Conservation (phyloP, 2,888 invertebrate genomes). For the Chaitophorus viminalis region DNA sequence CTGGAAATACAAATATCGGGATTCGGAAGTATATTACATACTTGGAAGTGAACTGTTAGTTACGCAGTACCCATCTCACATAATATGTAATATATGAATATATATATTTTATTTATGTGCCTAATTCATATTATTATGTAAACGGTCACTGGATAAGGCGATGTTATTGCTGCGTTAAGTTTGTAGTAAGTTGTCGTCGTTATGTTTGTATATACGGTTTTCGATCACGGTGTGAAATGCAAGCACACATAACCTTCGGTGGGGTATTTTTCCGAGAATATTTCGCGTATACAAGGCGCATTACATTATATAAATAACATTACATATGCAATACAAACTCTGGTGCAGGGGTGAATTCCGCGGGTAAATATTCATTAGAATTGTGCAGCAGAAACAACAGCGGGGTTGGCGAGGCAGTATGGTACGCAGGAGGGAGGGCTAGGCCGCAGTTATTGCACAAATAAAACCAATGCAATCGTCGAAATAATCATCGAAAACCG, state of each 20-base stretch:
- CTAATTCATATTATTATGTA: too few relatives aligned
- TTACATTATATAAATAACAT: constrained; percentile 64
- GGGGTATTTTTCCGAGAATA: constrained; percentile 25
- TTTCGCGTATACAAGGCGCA: constrained; percentile 6
- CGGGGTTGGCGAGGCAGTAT: neutral
- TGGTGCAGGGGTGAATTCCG: constrained; percentile 27
- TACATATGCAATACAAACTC: constrained; percentile 62
- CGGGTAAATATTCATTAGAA: constrained; percentile 62
- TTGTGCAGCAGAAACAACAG: neutral
- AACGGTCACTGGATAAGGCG: neutral
- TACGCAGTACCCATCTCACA: too few relatives aligned
- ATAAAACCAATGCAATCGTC: constrained; percentile 58
- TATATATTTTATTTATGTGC: too few relatives aligned
- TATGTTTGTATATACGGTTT: neutral
- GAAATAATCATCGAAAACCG: constrained; percentile 61
- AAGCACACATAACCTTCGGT: constrained; percentile 16
- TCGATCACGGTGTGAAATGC: constrained; percentile 10
- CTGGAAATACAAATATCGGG: too few relatives aligned
- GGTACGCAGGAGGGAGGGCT: neutral
- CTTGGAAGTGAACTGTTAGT: too few relatives aligned
- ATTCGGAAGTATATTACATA: too few relatives aligned
- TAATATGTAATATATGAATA: too few relatives aligned
- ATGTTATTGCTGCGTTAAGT: neutral
- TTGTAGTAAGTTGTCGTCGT: neutral
- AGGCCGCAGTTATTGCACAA: constrained; percentile 58